phyloP scores from a whole-genome alignment of 2,797 vertebrate genomes.

The Diplodus puntazzo region DNA sequence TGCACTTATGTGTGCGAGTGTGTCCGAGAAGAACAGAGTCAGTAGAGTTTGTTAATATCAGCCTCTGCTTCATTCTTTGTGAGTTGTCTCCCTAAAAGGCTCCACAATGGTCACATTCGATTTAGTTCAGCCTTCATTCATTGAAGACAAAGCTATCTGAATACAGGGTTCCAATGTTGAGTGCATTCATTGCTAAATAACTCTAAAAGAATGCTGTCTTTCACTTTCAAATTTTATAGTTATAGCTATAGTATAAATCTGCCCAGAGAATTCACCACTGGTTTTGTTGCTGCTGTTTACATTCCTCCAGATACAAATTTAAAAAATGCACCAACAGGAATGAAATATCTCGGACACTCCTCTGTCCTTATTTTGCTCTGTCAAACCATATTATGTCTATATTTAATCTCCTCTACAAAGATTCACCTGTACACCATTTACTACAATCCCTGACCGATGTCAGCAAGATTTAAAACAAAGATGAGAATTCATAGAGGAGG shows the following conservation, averaged over 20 bases:
- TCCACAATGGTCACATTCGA: constrained; percentile 52
- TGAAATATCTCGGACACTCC: too few relatives aligned
- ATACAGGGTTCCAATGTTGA: constrained; percentile 28
- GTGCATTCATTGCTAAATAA: not conserved
- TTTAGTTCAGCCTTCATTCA: constrained; percentile 60
- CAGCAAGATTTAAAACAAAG: too few relatives aligned
- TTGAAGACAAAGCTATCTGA: constrained; percentile 32
- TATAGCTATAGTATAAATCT: too few relatives aligned
- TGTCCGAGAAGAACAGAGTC: constrained; percentile 3
- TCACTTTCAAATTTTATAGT: not conserved
- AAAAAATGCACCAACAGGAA: not conserved
- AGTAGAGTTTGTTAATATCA: constrained; percentile 31
- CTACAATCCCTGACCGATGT: too few relatives aligned
- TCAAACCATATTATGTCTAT: too few relatives aligned
- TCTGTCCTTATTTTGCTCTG: too few relatives aligned
- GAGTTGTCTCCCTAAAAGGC: constrained; percentile 35
- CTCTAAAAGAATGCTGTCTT: not conserved
- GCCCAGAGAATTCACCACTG: not conserved
- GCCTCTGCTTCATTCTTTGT: constrained; percentile 29
- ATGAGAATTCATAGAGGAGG: too few relatives aligned
- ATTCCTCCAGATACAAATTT: not conserved
- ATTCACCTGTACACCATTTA: too few relatives aligned
- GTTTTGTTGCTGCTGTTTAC: not conserved
- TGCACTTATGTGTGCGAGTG: not conserved
- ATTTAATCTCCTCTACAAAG: too few relatives aligned